These are phyloP conservation scores for Drosophila borealis DNA, from an alignment of 2,888 invertebrate genomes.

Conservation along the genomic window DNA sequence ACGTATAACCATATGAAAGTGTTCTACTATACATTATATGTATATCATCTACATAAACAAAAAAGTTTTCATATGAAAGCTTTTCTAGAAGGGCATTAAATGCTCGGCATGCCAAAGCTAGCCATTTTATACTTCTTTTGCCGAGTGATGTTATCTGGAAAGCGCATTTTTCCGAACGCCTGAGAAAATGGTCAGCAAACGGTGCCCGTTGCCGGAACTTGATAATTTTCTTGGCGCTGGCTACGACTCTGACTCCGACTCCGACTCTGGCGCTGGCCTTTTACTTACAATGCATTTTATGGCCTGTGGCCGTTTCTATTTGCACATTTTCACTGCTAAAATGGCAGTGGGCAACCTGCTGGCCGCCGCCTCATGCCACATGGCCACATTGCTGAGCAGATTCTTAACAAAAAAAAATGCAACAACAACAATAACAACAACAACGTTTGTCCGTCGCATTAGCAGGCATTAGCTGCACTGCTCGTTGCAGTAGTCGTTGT, in stretches of 20 bases:
- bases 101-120: too few species aligned
- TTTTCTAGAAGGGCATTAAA: too few species aligned
- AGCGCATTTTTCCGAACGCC: constrained; percentile 42
- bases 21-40: too few species aligned
- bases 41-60: too few species aligned
- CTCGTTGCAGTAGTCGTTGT: too few species aligned
- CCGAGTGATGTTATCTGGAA: constrained; percentile 53
- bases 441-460: constrained; percentile 45
- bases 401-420: constrained; percentile 37
- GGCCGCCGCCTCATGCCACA: background rate
- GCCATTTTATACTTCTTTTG: background rate
- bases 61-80: too few species aligned
- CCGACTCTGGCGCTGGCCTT: constrained; percentile 29
- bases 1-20: too few species aligned
- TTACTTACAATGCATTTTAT: constrained; percentile 56
- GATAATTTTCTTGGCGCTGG: constrained; percentile 50
- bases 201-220: constrained; percentile 65
- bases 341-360: constrained; percentile 28
- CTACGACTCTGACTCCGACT: background rate
- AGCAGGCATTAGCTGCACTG: constrained; percentile 29
- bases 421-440: background rate
- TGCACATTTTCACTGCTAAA: constrained; percentile 63
- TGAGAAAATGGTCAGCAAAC: constrained; percentile 48
- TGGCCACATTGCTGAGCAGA: constrained; percentile 19
- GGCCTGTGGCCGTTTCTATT: constrained; percentile 63